A percentile compares a stretch with the other conserved stretches of the same genome.
These are phyloP conservation scores for Lycia hirtaria DNA, from an alignment of 2,888 invertebrate genomes.

Conservation along the genomic window DNA sequence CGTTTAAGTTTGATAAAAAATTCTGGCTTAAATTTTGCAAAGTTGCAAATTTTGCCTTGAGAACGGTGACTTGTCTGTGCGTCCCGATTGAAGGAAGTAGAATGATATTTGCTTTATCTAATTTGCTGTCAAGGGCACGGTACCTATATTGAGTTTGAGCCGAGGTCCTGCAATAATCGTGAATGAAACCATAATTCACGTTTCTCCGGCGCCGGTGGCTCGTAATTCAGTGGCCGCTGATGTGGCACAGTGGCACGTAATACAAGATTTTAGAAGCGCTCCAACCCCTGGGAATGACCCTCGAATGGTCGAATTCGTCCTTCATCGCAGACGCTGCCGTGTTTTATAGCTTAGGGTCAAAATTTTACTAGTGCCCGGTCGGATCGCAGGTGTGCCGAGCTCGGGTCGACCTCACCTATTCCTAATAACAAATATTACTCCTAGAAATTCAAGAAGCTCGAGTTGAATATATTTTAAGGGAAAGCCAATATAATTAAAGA, in stretches of 20 bases:
- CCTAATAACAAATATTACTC: slow-evolving; percentile 16
- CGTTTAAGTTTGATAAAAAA: slow-evolving; percentile 32
- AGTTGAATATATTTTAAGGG: slow-evolving; percentile 11
- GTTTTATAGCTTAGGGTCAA: slow-evolving; percentile 67
- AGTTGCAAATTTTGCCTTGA: slow-evolving; percentile 29
- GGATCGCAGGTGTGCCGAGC: slow-evolving; percentile 57
- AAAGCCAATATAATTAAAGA: slow-evolving; percentile 13
- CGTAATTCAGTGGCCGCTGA: slow-evolving; percentile 70
- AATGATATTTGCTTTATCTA: slow-evolving; percentile 23
- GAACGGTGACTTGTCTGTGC: not conserved
- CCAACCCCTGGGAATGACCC: slow-evolving; percentile 65
- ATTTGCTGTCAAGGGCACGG: slow-evolving; percentile 26
- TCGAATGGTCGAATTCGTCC: slow-evolving; percentile 68
- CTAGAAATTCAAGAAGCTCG: slow-evolving; percentile 7
- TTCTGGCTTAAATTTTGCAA: slow-evolving; percentile 18
- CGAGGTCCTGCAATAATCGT: slow-evolving; percentile 59
- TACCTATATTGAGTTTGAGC: slow-evolving; percentile 44
- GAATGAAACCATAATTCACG: slow-evolving; percentile 68
- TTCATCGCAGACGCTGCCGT: slow-evolving; percentile 66
- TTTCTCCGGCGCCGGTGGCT: slow-evolving; percentile 62
- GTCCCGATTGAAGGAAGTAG: slow-evolving; percentile 6
- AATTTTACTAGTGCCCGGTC: slow-evolving; percentile 48
- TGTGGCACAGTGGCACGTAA: slow-evolving; percentile 73
- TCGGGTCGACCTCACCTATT: slow-evolving; percentile 20
- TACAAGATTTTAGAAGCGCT: slow-evolving; percentile 66